phyloP scores from a whole-genome alignment of 1,140 invertebrate species.

The Pachypsylla venusta region DNA sequence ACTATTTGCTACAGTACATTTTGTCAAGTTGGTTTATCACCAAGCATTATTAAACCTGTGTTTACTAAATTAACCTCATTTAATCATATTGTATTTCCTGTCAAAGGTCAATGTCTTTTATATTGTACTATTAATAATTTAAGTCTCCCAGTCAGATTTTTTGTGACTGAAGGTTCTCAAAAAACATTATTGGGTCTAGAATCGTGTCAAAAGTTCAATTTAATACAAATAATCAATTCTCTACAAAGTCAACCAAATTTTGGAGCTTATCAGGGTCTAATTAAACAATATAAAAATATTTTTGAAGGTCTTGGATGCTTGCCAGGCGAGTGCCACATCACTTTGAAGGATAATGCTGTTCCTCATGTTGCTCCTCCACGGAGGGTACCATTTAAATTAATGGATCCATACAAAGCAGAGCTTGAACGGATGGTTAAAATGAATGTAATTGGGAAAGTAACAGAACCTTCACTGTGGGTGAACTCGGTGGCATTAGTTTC shows the following conservation, averaged over 20 bases:
- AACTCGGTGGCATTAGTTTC: conserved; percentile 10
- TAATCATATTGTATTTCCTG: neutral
- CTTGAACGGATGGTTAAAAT: conserved; percentile 11
- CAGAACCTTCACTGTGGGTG: conserved; percentile 14
- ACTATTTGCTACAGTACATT: neutral
- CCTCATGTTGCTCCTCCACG: conserved; percentile 13
- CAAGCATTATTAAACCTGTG: neutral
- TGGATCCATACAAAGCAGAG: conserved; percentile 13
- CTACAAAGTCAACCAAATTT: neutral
- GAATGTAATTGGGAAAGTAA: conserved; percentile 15
- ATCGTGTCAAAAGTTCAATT: neutral
- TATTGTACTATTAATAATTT: neutral
- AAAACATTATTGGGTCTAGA: neutral
- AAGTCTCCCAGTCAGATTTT: neutral
- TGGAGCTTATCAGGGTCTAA: neutral
- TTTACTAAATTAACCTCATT: neutral
- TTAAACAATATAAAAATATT: neutral
- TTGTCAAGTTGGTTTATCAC: neutral
- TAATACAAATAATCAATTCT: neutral
- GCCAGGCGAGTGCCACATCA: conserved; percentile 11
- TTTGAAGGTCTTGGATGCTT: neutral
- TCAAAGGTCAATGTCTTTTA: neutral
- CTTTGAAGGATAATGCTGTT: conserved; percentile 9
- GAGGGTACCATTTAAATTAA: conserved; percentile 16
- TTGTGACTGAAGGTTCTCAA: neutral